These are phyloP conservation scores for Harpegnathos saltator DNA, from an alignment of 1,140 invertebrate genomes.

Conservation along the genomic window DNA sequence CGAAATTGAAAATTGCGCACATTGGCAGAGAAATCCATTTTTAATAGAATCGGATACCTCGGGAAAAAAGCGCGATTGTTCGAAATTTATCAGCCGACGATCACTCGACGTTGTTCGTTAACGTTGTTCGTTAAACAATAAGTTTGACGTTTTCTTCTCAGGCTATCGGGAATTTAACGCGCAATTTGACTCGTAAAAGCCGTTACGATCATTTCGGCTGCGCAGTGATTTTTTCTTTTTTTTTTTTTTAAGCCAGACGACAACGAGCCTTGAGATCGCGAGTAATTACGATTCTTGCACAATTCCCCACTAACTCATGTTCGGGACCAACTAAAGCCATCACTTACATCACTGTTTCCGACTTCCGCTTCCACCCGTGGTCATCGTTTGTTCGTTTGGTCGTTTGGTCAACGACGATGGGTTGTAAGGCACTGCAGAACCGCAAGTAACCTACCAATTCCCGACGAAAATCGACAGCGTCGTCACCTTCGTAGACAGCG, in stretches of 20 bases:
- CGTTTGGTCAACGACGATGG: conserved; percentile 11
- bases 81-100: no score
- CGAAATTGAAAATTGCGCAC: conserved; percentile 10
- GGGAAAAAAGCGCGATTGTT: no score
- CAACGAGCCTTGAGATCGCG: background rate
- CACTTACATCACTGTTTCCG: conserved; percentile 73
- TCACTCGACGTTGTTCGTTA: no score
- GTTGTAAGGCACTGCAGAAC: background rate
- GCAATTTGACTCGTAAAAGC: background rate
- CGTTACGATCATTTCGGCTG: background rate
- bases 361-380: conserved; percentile 58
- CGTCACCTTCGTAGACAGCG: conserved; percentile 1
- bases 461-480: conserved; percentile 20
- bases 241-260: no score
- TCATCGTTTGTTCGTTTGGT: conserved; percentile 16
- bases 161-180: no score
- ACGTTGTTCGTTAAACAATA: background rate
- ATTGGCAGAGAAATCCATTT: background rate
- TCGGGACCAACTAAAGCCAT: conserved; percentile 85
- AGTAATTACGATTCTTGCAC: conserved; percentile 67
- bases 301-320: conserved; percentile 78
- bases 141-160: background rate
- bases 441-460: conserved; percentile 13
- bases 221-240: background rate
- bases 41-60: background rate